Conservation (phyloP, 2,888 invertebrate genomes). For the Mythimna vitellina region DNA sequence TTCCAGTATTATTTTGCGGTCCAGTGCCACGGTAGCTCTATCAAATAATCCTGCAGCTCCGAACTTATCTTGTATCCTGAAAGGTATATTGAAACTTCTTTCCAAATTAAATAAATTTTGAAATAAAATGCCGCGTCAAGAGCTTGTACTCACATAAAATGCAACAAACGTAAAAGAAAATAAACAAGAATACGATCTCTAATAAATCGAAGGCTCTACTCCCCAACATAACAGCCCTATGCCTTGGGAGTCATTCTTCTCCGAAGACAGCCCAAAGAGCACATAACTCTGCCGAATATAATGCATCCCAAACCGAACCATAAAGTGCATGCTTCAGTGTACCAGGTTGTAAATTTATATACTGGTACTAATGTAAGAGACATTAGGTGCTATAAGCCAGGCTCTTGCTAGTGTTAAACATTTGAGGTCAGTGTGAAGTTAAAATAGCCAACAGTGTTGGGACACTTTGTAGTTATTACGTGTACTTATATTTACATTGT, state of each 20-base stretch:
- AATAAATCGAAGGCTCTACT: conserved; percentile 54
- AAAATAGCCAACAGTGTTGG: conserved; percentile 32
- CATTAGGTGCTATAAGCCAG: conserved; percentile 65
- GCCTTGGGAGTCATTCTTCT: conserved; percentile 81
- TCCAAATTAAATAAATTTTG: neutral
- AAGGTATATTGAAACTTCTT: neutral
- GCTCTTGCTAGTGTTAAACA: conserved; percentile 44
- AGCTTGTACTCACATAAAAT: neutral
- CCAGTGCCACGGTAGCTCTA: neutral
- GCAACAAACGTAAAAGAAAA: conserved; percentile 19
- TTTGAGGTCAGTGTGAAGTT: conserved; percentile 39
- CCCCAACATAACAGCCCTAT: conserved; percentile 64
- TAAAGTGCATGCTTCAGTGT: conserved; percentile 75
- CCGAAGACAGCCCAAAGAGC: conserved; percentile 74
- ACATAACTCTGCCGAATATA: conserved; percentile 75
- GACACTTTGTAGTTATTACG: neutral
- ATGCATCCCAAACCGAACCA: conserved; percentile 75
- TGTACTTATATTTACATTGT: conserved; percentile 19
- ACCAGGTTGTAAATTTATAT: conserved; percentile 73
- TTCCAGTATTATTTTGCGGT: too few species aligned
- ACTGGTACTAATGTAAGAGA: conserved; percentile 67
- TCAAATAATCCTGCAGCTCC: neutral
- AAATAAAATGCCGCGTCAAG: neutral
- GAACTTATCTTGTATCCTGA: neutral
- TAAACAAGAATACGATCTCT: conserved; percentile 47